Conservation (phyloP, 2,797 vertebrate species). For the Poeciliopsis paucimaculata region DNA sequence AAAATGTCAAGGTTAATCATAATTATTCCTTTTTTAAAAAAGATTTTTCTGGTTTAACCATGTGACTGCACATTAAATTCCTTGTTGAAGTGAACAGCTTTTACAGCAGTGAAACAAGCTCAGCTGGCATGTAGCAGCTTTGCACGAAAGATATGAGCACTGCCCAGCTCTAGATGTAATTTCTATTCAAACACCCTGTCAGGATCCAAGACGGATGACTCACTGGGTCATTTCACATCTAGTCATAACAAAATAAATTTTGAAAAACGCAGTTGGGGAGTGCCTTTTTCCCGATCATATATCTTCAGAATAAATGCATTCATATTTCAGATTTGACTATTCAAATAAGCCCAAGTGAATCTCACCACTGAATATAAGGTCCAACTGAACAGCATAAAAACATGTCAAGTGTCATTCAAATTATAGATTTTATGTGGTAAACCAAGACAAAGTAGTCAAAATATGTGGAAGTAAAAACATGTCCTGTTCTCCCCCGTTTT, state of each 20-base stretch:
- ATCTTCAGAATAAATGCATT: conserved; percentile 24
- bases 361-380: conserved; percentile 13
- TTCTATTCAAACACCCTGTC: conserved; percentile 65
- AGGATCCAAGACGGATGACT: conserved; percentile 50
- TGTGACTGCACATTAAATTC: conserved; percentile 53
- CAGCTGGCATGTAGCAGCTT: conserved; percentile 66
- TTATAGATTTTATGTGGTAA: neutral
- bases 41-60: conserved; percentile 23
- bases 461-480: neutral
- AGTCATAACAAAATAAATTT: conserved; percentile 55
- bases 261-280: conserved; percentile 46
- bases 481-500: too few species aligned
- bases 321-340: conserved; percentile 9
- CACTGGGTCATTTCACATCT: conserved; percentile 29
- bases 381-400: neutral
- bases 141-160: conserved; percentile 59
- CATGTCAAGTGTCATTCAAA: conserved; percentile 9
- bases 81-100: conserved; percentile 48
- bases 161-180: conserved; percentile 59
- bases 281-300: conserved; percentile 13
- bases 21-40: neutral
- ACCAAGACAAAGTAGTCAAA: neutral
- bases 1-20: neutral
- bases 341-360: conserved; percentile 21
- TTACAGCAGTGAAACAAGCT: conserved; percentile 53